A percentile compares a stretch with the other conserved stretches of the same genome.
Conservation (phyloP, 2,113 vertebrate genomes). For the Lophochroa leadbeateri region DNA sequence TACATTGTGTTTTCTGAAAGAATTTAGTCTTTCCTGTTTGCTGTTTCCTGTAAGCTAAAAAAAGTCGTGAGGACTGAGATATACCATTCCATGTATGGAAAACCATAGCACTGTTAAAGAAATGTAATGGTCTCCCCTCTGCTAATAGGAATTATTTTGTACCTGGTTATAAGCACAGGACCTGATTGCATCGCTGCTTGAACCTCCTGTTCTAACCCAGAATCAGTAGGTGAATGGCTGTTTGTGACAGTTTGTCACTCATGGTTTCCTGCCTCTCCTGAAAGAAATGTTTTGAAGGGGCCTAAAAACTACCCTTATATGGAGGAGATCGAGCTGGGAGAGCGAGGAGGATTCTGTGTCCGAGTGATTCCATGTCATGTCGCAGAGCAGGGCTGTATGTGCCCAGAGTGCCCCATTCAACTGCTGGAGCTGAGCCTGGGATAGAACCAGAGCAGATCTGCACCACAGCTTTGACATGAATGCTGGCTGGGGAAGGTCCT, state of each 20-base stretch:
- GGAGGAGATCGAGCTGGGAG: neutral
- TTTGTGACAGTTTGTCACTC: neutral
- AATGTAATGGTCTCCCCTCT: neutral
- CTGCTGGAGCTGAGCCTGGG: neutral
- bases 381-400: neutral
- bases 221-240: neutral
- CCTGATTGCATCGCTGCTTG: neutral
- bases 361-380: neutral
- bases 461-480: neutral
- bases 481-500: neutral
- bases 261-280: neutral
- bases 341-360: neutral
- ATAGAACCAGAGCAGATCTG: neutral
- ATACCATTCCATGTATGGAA: neutral
- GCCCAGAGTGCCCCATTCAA: neutral
- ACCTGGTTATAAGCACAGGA: neutral
- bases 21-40: constrained; percentile 38
- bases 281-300: neutral
- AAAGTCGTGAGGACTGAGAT: neutral
- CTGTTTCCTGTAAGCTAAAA: constrained; percentile 35
- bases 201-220: neutral
- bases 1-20: constrained; percentile 35
- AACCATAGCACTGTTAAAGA: neutral
- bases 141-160: neutral
- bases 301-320: neutral